These are phyloP conservation scores for Aethes cnicana DNA, from an alignment of 2,888 invertebrate genomes.

Conservation along the genomic window DNA sequence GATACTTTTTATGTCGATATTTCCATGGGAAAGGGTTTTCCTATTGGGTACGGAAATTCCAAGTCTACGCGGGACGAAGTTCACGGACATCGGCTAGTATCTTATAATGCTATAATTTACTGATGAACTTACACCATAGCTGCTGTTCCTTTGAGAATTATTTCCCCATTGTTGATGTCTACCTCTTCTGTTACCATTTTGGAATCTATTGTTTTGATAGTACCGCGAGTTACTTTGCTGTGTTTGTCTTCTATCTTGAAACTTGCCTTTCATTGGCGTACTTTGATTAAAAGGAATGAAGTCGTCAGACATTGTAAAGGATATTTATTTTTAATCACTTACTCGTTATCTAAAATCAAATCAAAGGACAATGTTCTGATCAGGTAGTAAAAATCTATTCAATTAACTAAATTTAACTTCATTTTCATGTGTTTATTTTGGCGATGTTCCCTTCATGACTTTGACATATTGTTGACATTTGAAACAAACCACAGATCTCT, in stretches of 20 bases:
- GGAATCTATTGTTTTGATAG: constrained; percentile 40
- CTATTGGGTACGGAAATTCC: too few species aligned
- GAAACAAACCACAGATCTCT: too few species aligned
- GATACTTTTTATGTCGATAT: too few species aligned
- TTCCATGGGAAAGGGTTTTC: too few species aligned
- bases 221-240: constrained; percentile 48
- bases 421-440: background rate
- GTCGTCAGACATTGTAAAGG: constrained; percentile 60
- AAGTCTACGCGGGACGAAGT: too few species aligned
- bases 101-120: too few species aligned
- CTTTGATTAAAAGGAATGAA: constrained; percentile 75
- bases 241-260: constrained; percentile 52
- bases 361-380: too few species aligned
- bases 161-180: constrained; percentile 59
- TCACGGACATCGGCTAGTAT: too few species aligned
- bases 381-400: background rate
- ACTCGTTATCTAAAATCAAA: too few species aligned
- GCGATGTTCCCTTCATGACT: too few species aligned
- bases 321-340: too few species aligned
- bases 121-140: constrained; percentile 56
- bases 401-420: background rate
- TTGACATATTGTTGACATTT: too few species aligned
- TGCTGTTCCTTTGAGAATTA: constrained; percentile 56
- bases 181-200: constrained; percentile 44
- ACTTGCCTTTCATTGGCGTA: constrained; percentile 60